Percentiles rank a stretch among this genome's conserved stretches.
phyloP scores from a whole-genome alignment of 2,113 vertebrate genomes.

The Carassius carassius region DNA sequence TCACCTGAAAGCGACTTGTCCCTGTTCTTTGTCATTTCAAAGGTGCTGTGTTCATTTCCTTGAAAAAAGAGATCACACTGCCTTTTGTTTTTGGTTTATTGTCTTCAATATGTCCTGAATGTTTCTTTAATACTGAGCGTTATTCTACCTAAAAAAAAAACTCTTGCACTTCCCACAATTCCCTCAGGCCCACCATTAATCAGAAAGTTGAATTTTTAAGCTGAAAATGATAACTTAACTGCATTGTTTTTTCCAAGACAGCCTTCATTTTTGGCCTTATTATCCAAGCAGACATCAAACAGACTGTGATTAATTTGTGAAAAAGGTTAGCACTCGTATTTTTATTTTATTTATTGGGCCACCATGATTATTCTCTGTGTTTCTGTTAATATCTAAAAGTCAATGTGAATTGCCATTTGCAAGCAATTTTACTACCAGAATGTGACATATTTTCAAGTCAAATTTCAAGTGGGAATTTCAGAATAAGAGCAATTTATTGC shows the following conservation, averaged over 20 bases:
- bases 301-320: not conserved
- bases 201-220: constrained; percentile 29
- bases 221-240: constrained; percentile 22
- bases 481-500: not conserved
- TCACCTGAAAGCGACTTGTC: constrained; percentile 21
- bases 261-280: not conserved
- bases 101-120: not conserved
- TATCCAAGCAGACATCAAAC: not conserved
- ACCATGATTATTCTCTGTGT: not conserved
- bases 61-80: not conserved
- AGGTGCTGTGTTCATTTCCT: not conserved
- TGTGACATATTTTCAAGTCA: not conserved
- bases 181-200: constrained; percentile 13
- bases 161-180: not conserved
- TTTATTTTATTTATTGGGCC: not conserved
- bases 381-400: constrained; percentile 5
- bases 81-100: not conserved
- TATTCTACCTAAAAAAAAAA: not conserved
- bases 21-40: constrained; percentile 6
- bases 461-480: too few species aligned
- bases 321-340: not conserved
- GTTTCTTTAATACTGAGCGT: constrained; percentile 13
- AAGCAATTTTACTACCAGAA: not conserved
- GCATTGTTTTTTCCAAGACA: not conserved
- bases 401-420: not conserved